These are phyloP conservation scores for Scaptomyza montana DNA, from an alignment of 1,140 invertebrate genomes.

Conservation along the genomic window DNA sequence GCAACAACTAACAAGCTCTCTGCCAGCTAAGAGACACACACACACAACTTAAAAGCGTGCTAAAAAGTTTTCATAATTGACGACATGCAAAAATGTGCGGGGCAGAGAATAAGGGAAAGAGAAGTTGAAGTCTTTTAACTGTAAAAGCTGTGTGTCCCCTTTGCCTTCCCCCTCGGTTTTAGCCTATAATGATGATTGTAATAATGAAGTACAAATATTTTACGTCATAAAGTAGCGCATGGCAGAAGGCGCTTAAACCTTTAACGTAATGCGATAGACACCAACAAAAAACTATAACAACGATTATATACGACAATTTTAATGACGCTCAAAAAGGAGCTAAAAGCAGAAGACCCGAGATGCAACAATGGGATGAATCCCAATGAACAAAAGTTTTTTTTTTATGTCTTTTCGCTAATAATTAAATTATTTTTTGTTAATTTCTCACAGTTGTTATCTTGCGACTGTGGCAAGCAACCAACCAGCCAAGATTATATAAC, in stretches of 20 bases:
- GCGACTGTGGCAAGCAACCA: conserved; percentile 18
- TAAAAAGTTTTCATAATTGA: conserved; percentile 78
- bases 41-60: conserved; percentile 43
- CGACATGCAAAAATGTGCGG: conserved; percentile 49
- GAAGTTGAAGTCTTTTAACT: neutral
- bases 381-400: conserved; percentile 32
- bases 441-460: conserved; percentile 66
- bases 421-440: conserved; percentile 75
- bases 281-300: conserved; percentile 40
- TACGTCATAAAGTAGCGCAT: conserved; percentile 76
- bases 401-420: conserved; percentile 52
- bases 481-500: conserved; percentile 38
- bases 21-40: conserved; percentile 17
- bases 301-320: conserved; percentile 71
- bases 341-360: neutral
- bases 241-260: conserved; percentile 60
- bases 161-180: too few species aligned
- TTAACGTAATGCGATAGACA: conserved; percentile 69
- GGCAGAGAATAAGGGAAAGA: neutral
- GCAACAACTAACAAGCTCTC: conserved; percentile 22
- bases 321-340: conserved; percentile 42
- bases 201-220: conserved; percentile 72
- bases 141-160: neutral
- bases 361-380: conserved; percentile 34
- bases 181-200: conserved; percentile 18